Base-by-base conservation (phyloP, 2,113 vertebrate species). In the Hiodon alosoides region DNA sequence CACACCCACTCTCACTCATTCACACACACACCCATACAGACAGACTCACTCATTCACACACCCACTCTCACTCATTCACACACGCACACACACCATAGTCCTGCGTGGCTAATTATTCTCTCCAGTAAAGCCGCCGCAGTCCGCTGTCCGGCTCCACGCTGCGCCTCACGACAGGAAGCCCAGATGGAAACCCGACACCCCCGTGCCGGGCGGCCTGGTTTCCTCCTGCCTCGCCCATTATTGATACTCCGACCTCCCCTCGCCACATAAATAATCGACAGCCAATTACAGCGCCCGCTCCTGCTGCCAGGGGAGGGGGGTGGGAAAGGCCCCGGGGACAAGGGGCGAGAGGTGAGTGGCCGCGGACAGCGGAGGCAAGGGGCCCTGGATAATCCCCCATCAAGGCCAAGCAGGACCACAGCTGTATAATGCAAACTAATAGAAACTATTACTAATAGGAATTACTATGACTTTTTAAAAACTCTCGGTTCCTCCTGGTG, bases 221-320 rank as follows among this genome's bases (percentile, higher is more conserved):
- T 87, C 80, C 86, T 82, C 82, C 79, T 73, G 79, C 78, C 80
- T 78, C 78, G 81, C 79, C 87, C 82, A 83, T 89, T 92, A 91
- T 90, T 87, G 90, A 92, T 91, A 81, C 89, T 88, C 83, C 87
- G 89, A 87, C n/a, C 89, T 91, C 87, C 87, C 83, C 86, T 89
- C 87, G 85, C 89, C 89, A 92, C 91, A 92, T 92, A 92, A 91
- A 92, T 92, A 90, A 89, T 89, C 72, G 83, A 91, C 83, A 85
- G 90, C 89, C 91, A 92, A 92, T 92, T 91, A 91, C 87, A 89
- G 89, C 89, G 31, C 64, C 89, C 86, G 90, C 90, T 90, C 90
- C 89, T 86, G 89, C 89, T 90, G 90, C 87, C 89, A 83, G 67
- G 84, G 89, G 87, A 88, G 89, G 86, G 89, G 90, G 31, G 64